Evolutionary conservation across 1,140 invertebrate genomes (phyloP).

Genomic region (Ectropis grisescens): DNA sequence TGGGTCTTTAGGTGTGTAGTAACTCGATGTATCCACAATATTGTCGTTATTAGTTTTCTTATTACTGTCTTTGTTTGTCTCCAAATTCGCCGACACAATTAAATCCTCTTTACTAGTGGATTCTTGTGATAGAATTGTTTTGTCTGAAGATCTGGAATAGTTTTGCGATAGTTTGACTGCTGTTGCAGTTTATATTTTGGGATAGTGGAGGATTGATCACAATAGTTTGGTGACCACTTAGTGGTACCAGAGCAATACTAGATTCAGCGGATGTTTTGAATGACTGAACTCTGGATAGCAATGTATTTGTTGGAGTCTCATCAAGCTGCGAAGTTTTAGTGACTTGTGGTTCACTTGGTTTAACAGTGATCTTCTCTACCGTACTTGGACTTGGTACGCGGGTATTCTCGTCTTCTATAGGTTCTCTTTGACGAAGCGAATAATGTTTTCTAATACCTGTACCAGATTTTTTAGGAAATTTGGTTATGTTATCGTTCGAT

Average conservation of each 20-base stretch:
- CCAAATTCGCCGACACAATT: no score
- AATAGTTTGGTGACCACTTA: conserved; percentile 69
- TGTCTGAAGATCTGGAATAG: no score
- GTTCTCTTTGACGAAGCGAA: conserved; percentile 63
- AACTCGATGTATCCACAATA: conserved; percentile 34
- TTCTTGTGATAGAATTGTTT: no score
- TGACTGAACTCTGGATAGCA: conserved; percentile 55
- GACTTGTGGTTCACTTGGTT: conserved; percentile 10
- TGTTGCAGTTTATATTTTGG: no score
- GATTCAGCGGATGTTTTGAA: conserved; percentile 57
- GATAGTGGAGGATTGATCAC: conserved; percentile 57
- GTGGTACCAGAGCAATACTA: conserved; percentile 57
- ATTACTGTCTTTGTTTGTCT: no score
- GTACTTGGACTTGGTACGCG: conserved; percentile 46
- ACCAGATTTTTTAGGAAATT: conserved; percentile 28
- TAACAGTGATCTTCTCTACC: conserved; percentile 30
- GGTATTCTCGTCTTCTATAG: conserved; percentile 34
- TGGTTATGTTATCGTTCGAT: conserved; percentile 53
- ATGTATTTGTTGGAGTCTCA: conserved; percentile 35
- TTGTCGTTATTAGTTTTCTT: conserved; percentile 14
- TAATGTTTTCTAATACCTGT: conserved; percentile 62
- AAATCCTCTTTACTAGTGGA: no score
- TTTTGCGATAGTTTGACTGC: no score
- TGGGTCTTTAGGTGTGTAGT: conserved; percentile 43
- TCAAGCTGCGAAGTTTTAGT: conserved; percentile 24